A percentile compares a stretch with the other conserved stretches of the same genome.
phyloP scores from a whole-genome alignment of 2,113 vertebrate genomes.

The Piliocolobus tephrosceles region DNA sequence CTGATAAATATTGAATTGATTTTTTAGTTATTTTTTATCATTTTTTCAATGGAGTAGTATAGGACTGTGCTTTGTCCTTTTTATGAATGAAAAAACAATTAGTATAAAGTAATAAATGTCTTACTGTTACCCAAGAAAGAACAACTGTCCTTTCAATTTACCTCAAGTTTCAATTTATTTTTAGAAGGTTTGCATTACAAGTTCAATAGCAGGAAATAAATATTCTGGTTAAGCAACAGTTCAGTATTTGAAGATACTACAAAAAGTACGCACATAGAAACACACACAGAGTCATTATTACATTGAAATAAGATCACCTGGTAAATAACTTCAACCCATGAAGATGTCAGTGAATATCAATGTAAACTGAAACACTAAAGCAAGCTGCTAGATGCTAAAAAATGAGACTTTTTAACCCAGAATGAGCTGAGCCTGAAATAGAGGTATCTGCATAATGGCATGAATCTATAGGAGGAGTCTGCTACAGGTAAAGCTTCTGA shows the following conservation, averaged over 20 bases:
- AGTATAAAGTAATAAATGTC: constrained; percentile 89
- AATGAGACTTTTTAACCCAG: background rate
- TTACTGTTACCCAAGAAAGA: constrained; percentile 86
- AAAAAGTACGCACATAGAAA: background rate
- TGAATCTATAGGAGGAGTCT: background rate
- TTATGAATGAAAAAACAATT: constrained; percentile 87
- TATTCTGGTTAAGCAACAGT: background rate
- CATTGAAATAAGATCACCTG: background rate
- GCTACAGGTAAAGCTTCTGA: background rate
- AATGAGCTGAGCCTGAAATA: background rate
- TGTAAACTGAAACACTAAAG: background rate
- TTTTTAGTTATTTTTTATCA: constrained; percentile 88
- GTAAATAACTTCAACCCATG: background rate
- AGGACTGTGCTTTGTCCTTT: constrained; percentile 88
- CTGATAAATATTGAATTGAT: constrained; percentile 84
- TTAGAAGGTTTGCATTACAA: background rate
- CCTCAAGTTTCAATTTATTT: constrained; percentile 64
- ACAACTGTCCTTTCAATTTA: constrained; percentile 83
- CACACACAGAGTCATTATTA: background rate
- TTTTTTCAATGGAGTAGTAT: constrained; percentile 86
- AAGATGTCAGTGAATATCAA: background rate
- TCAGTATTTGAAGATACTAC: background rate
- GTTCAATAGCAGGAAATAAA: background rate
- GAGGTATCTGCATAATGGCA: background rate
- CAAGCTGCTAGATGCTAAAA: background rate